These are phyloP conservation scores for Drosophila trapezifrons DNA, from an alignment of 1,140 invertebrate species.

Conservation along the genomic window DNA sequence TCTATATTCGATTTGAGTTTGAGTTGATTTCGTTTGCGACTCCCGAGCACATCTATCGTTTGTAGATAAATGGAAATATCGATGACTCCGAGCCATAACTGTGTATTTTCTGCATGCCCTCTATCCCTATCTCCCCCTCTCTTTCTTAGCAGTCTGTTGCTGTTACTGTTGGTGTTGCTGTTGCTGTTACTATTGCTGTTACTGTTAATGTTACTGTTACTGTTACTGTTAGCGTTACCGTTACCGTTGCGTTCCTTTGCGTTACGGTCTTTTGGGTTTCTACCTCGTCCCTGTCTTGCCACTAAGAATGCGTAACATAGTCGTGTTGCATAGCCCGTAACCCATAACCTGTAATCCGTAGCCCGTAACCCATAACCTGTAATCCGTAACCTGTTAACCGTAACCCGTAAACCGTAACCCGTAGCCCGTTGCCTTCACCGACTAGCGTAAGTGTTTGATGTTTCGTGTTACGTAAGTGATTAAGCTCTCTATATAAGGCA, in stretches of 20 bases:
- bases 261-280: slow-evolving; percentile 40
- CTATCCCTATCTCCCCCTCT: slow-evolving; percentile 7
- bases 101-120: slow-evolving; percentile 8
- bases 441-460: slow-evolving; percentile 68
- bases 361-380: slow-evolving; percentile 32
- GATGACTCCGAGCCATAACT: neutral
- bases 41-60: slow-evolving; percentile 14
- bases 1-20: slow-evolving; percentile 24
- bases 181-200: slow-evolving; percentile 41
- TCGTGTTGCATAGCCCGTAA: slow-evolving; percentile 34
- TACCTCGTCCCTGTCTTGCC: slow-evolving; percentile 23
- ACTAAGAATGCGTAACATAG: slow-evolving; percentile 47
- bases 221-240: slow-evolving; percentile 27
- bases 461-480: slow-evolving; percentile 68
- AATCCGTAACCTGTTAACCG: slow-evolving; percentile 29
- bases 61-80: slow-evolving; percentile 13
- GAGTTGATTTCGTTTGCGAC: slow-evolving; percentile 30
- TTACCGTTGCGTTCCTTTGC: slow-evolving; percentile 40
- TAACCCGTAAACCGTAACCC: slow-evolving; percentile 28
- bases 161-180: slow-evolving; percentile 36
- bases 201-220: slow-evolving; percentile 17
- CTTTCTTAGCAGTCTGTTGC: slow-evolving; percentile 21
- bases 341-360: slow-evolving; percentile 28
- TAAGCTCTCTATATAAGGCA: slow-evolving; percentile 17
- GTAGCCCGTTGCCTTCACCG: slow-evolving; percentile 22